Conservation (phyloP, 2,888 invertebrate genomes). For the Sarcophaga carnaria region DNA sequence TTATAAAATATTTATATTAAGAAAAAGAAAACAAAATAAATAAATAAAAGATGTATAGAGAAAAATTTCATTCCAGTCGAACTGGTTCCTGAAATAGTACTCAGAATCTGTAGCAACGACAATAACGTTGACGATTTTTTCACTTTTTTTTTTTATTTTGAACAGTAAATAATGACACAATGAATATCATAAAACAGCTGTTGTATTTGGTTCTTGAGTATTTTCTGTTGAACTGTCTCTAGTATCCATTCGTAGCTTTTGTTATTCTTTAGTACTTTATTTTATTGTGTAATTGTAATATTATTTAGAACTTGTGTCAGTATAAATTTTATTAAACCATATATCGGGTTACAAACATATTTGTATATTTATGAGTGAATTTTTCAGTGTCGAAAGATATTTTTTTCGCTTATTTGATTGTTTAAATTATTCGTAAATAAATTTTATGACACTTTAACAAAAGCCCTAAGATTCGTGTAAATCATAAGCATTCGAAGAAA, state of each 20-base stretch:
- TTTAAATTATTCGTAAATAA: no score
- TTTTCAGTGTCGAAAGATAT: no score
- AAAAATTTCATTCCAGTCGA: slow-evolving; percentile 28
- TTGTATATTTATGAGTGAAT: no score
- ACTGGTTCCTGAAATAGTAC: slow-evolving; percentile 44
- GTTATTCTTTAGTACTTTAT: slow-evolving; percentile 11
- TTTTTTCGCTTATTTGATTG: no score
- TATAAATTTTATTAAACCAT: not conserved
- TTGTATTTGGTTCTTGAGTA: slow-evolving; percentile 26
- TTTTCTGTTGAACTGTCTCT: slow-evolving; percentile 47
- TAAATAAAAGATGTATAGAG: not conserved
- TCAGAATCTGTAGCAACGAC: slow-evolving; percentile 38
- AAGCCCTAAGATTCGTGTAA: no score
- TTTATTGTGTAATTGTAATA: slow-evolving; percentile 5
- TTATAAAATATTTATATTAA: slow-evolving; percentile 1
- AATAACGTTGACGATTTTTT: slow-evolving; percentile 10
- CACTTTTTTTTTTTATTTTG: slow-evolving; percentile 3
- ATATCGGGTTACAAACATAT: no score
- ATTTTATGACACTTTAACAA: no score
- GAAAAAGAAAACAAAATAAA: slow-evolving; percentile 12
- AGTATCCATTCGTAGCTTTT: slow-evolving; percentile 41
- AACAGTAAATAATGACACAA: slow-evolving; percentile 13
- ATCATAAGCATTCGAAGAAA: no score
- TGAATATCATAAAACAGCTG: slow-evolving; percentile 40
- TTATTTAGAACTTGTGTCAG: not conserved